Base-by-base conservation (phyloP, 2,888 invertebrate species). In the Phengaris alcon region DNA sequence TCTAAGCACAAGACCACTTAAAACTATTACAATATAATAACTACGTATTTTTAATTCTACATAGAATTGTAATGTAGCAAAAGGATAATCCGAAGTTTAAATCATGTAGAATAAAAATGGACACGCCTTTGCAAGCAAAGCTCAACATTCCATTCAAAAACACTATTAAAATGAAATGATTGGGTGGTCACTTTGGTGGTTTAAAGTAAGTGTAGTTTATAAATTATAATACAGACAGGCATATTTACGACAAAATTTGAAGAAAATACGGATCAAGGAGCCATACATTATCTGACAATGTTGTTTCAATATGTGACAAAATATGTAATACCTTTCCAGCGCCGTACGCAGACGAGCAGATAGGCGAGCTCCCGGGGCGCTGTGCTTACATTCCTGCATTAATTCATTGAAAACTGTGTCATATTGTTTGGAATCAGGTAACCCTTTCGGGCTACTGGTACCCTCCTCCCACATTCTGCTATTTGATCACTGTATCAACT, bases 341-440 rank as follows among this genome's bases (percentile, higher is more conserved):
- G 86, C 82, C 6, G 87, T 85, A 68, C 93, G 86, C 9, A 93
- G 84, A 9, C 86, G 85, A 6, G 88, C 88, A 8, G 91, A 90
- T 52, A 97, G 92, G 77, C 95, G 93, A 0, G 96, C 96, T 55
- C 96, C 96, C 0, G 97, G 96, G 55, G 95, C 94, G 77, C 94
- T 94, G 85, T 94, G 94, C 86, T 93, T 95, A 85, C 96, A 96
- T 87, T 96, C 96, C 78, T 94, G 93, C 82, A 95, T 94, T 75
- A 96, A 89, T 80, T 96, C 95, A 78, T 91, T 90, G 85, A 95
- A 96, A 68, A 88, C 80, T 4, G 83, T 81, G 22, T 87, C 89
- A 12, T 83, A 83, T 51, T 82, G 82, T 76, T 84, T 84, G 22
- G 74, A 73, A n/a, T 80, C 79, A 55, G 76, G 55, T 15, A 76